Percentiles rank a stretch among this genome's conserved stretches.
Conservation (phyloP, 2,888 invertebrate species). For the Lacanobia oleracea region DNA sequence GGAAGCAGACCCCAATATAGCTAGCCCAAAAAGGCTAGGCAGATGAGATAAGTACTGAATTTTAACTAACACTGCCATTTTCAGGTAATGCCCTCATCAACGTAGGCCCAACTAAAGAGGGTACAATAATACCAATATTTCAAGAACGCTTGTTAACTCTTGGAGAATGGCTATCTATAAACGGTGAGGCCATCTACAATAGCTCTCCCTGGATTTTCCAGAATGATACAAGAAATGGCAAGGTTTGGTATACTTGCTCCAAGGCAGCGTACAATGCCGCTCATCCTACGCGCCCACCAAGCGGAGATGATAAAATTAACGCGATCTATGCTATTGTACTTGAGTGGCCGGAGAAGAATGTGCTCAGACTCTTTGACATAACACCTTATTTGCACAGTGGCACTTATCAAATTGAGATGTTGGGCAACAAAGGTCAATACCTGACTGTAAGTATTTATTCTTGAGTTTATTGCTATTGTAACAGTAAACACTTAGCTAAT, state of each 20-base stretch:
- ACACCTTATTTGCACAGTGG: conserved; percentile 72
- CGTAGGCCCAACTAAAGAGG: conserved; percentile 97
- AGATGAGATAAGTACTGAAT: too few species aligned
- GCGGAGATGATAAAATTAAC: conserved; percentile 66
- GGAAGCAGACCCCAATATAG: too few species aligned
- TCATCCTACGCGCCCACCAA: conserved; percentile 71
- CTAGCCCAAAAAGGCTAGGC: too few species aligned
- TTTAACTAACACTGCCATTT: conserved; percentile 11
- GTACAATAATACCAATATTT: conserved; percentile 95
- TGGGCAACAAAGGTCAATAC: conserved; percentile 73
- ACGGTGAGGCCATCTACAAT: conserved; percentile 96
- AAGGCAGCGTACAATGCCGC: conserved; percentile 72
- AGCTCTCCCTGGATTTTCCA: conserved; percentile 95
- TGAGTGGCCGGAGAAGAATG: conserved; percentile 92
- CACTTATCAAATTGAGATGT: conserved; percentile 73
- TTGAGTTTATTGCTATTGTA: not conserved
- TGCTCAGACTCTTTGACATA: conserved; percentile 79
- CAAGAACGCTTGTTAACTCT: conserved; percentile 95
- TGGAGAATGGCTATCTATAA: conserved; percentile 95
- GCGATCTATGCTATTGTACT: conserved; percentile 93
- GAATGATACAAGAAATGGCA: conserved; percentile 93
- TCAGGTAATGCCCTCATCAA: conserved; percentile 95
- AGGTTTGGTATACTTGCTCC: conserved; percentile 93
- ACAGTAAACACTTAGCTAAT: conserved; percentile 12
- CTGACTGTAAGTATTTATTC: conserved; percentile 74